Evolutionary conservation across 1,140 invertebrate species (phyloP).

Genomic region (Meloidogyne hapla): DNA sequence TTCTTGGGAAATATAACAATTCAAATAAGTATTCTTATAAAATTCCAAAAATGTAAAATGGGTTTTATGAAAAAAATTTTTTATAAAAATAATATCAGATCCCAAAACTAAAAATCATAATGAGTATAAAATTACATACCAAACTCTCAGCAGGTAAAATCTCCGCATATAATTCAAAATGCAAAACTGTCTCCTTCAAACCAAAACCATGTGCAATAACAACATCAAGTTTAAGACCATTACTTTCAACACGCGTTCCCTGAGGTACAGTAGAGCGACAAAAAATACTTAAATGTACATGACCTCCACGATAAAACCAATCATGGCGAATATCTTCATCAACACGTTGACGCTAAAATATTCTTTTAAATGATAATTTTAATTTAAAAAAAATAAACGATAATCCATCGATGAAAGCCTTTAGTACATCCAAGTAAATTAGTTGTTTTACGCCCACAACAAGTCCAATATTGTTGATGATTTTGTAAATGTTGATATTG

Average conservation of each 20-base stretch:
- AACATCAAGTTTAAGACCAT: conserved; percentile 77
- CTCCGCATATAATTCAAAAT: conserved; percentile 81
- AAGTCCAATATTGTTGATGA: conserved; percentile 8
- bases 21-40: too few species aligned
- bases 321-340: conserved; percentile 37
- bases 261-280: conserved; percentile 74
- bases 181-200: conserved; percentile 75
- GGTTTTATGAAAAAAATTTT: background rate
- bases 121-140: conserved; percentile 67
- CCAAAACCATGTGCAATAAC: conserved; percentile 79
- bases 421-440: conserved; percentile 9
- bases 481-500: background rate
- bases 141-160: conserved; percentile 69
- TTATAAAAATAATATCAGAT: background rate
- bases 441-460: conserved; percentile 12
- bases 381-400: background rate
- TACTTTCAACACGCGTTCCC: conserved; percentile 76
- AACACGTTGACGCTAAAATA: conserved; percentile 19
- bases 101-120: too few species aligned
- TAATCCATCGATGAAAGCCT: background rate
- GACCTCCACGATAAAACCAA: conserved; percentile 39
- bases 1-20: too few species aligned
- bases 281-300: conserved; percentile 42
- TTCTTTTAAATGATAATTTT: background rate
- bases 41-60: too few species aligned